A percentile compares a stretch with the other conserved stretches of the same genome.
These are phyloP conservation scores for Eristalis pertinax DNA, from an alignment of 2,888 invertebrate genomes.

Conservation along the genomic window DNA sequence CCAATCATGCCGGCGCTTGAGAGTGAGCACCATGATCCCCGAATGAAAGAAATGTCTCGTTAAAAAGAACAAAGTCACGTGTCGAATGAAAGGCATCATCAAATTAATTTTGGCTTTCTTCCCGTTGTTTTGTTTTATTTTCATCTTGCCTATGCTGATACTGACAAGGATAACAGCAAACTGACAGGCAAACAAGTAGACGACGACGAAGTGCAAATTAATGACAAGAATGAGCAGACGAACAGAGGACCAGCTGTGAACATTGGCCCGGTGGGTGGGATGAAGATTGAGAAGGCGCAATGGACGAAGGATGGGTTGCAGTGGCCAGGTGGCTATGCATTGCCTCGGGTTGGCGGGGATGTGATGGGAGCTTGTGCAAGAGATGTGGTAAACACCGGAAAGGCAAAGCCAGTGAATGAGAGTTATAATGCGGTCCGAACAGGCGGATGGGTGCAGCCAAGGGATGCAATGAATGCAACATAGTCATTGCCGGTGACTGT, in stretches of 20 bases:
- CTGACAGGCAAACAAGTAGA: not conserved
- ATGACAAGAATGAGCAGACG: not conserved
- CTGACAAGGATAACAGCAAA: not conserved
- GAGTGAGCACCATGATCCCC: not conserved
- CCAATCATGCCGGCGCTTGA: not conserved
- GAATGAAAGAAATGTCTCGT: not conserved
- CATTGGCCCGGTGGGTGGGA: not conserved
- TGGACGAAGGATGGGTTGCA: not conserved
- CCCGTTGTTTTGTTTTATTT: not conserved
- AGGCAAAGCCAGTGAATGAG: not conserved
- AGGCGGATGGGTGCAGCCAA: not conserved
- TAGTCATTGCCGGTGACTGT: not conserved
- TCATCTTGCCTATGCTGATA: not conserved
- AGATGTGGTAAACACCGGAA: not conserved
- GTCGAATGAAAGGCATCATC: not conserved
- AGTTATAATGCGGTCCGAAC: not conserved
- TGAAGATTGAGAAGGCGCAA: not conserved
- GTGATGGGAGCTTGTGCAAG: not conserved
- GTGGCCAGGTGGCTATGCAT: not conserved
- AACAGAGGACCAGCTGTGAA: not conserved
- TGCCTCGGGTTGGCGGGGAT: not conserved
- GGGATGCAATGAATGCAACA: not conserved
- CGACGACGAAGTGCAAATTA: not conserved
- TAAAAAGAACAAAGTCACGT: not conserved
- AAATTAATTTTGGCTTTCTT: not conserved